Percentiles rank a stretch among this genome's conserved stretches.
Evolutionary conservation across 2,113 vertebrate genomes (phyloP).

Genomic region (Scalopus aquaticus): DNA sequence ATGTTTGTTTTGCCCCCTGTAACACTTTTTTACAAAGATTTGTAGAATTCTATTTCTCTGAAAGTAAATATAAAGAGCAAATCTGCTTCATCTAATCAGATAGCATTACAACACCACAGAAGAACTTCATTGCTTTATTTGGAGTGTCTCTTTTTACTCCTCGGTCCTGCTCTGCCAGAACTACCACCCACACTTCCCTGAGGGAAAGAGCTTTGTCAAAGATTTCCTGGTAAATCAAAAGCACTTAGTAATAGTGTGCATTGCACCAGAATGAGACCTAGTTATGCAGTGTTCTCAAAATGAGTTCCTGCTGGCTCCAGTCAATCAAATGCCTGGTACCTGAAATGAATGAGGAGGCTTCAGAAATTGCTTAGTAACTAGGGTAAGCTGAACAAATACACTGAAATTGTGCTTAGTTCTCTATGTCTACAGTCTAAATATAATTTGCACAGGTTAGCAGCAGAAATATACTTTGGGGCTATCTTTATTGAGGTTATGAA

Average conservation of each 20-base stretch:
- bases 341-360: conserved; percentile 41
- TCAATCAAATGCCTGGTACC: not conserved
- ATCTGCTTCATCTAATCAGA: not conserved
- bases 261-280: not conserved
- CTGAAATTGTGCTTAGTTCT: not conserved
- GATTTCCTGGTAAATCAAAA: conserved; percentile 41
- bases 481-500: not conserved
- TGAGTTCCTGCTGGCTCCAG: not conserved
- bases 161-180: not conserved
- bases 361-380: conserved; percentile 24
- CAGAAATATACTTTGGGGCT: not conserved
- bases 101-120: not conserved
- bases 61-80: not conserved
- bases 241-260: not conserved
- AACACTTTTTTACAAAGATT: conserved; percentile 15
- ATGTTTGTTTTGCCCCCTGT: not conserved
- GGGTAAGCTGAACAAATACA: conserved; percentile 41
- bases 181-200: not conserved
- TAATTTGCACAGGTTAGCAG: not conserved
- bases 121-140: not conserved
- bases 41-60: conserved; percentile 8
- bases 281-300: not conserved
- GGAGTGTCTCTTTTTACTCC: not conserved
- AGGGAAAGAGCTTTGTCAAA: conserved; percentile 55
- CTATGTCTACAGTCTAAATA: not conserved